phyloP scores from a whole-genome alignment of 2,797 vertebrate species.

The Mionectes olivaceus region DNA sequence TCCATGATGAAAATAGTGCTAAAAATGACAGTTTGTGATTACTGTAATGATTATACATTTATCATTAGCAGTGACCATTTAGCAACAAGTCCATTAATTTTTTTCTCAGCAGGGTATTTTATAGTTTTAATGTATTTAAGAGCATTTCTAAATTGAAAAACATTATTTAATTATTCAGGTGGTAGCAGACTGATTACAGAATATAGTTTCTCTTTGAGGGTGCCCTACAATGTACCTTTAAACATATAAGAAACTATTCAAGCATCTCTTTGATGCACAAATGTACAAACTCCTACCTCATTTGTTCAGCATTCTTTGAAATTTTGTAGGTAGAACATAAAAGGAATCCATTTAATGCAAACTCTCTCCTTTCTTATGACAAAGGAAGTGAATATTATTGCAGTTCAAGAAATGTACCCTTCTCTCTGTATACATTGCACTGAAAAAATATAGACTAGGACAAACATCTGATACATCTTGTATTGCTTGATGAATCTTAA shows the following conservation, averaged over 20 bases:
- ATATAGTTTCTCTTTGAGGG: conserved; percentile 17
- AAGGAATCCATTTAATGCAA: conserved; percentile 48
- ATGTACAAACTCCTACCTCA: conserved; percentile 51
- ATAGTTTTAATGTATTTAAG: conserved; percentile 1
- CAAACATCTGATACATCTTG: neutral
- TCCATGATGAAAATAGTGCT: neutral
- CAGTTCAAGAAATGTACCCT: conserved; percentile 3
- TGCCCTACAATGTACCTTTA: conserved; percentile 40
- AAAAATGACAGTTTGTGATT: neutral
- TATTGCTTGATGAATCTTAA: neutral
- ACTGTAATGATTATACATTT: neutral
- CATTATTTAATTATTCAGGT: conserved; percentile 51
- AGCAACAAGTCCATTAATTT: neutral
- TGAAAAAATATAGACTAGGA: conserved; percentile 15
- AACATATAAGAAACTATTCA: conserved; percentile 25
- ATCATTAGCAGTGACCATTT: conserved; percentile 12
- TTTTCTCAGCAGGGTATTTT: neutral
- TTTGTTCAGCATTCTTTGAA: conserved; percentile 60
- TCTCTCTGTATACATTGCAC: neutral
- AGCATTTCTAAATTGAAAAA: conserved; percentile 27
- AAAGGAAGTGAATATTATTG: neutral
- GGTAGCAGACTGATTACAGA: conserved; percentile 16
- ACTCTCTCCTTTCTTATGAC: conserved; percentile 38
- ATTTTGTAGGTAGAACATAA: conserved; percentile 58
- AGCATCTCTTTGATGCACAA: conserved; percentile 46